A percentile compares a stretch with the other conserved stretches of the same genome.
Conservation (phyloP, 2,113 vertebrate species). For the Gulo gulo region DNA sequence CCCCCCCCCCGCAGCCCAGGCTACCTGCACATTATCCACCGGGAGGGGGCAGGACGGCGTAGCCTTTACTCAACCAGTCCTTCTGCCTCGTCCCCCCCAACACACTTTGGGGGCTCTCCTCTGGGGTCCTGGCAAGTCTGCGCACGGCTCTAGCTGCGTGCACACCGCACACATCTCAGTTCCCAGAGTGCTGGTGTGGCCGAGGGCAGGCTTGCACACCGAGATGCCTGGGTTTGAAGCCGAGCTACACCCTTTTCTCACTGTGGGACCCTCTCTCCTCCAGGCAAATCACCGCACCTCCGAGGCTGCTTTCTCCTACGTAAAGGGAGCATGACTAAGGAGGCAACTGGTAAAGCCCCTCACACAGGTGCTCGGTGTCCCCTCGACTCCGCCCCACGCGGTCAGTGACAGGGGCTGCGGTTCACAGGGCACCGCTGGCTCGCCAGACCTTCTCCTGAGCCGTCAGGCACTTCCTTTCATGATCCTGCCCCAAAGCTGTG, state of each 20-base stretch:
- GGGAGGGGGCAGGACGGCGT: fast-evolving
- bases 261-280: not conserved
- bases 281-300: not conserved
- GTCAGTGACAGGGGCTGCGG: not conserved
- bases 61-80: too few relatives aligned
- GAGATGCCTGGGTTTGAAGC: not conserved
- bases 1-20: too few relatives aligned
- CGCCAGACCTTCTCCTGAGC: not conserved
- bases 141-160: not conserved
- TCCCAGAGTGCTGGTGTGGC: not conserved
- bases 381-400: not conserved
- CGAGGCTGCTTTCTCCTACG: not conserved
- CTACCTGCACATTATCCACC: fast-evolving
- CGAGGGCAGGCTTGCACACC: not conserved
- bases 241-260: not conserved
- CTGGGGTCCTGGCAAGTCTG: not conserved
- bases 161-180: not conserved
- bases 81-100: not conserved
- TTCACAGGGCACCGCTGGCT: fast-evolving
- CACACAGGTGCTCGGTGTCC: not conserved
- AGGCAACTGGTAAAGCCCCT: not conserved
- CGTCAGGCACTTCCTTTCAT: too few relatives aligned
- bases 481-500: not conserved
- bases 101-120: not conserved
- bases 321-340: not conserved